Base-by-base conservation (phyloP, 1,140 invertebrate genomes). In the Charaxes varanes region DNA sequence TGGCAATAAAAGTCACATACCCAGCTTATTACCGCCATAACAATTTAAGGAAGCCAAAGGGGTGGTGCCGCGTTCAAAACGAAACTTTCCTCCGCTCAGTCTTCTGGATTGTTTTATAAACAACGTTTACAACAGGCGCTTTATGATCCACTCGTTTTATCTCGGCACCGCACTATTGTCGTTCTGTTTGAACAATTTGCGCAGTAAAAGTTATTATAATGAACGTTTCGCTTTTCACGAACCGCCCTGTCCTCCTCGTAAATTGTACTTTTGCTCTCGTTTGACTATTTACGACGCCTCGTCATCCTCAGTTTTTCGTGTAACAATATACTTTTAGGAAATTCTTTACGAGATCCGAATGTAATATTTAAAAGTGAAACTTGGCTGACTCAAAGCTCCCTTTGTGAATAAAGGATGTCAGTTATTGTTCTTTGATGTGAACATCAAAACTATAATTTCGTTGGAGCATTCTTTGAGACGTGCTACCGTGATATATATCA, bases 21-120 rank as follows among this genome's bases (percentile, higher is more conserved):
- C 37, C 49, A 48, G 56, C 64, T 77, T 78, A 78, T 77, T 74
- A 73, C 66, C 58, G 71, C 63, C 43, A 72, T 81, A 78, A 81
- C 76, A 73, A 80, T 80, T 80, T 77, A 71, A 74, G 68, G 66
- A 71, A 73, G 65, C 73, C 71, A 52, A 78, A 77, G 74, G 70
- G 73, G 66, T 71, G 66, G 59, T 56, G 43, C 45, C 45, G 62
- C 60, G 72, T 65, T 78, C 63, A 67, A 48, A 47, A 57, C 64
- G 68, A 76, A 77, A 74, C 67, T 81, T 78, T 78, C 70, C 65
- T 67, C 65, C 64, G 54, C 49, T 55, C 55, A 55, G 60, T 64
- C 53, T 44, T 48, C 52, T 45, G 54, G 63, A 81, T 77, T 81
- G 73, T 78, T 81, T 74, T 74, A 77, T 72, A 81, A 81, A 77